Conservation (phyloP, 1,140 invertebrate genomes). For the Drosophila albomicans region DNA sequence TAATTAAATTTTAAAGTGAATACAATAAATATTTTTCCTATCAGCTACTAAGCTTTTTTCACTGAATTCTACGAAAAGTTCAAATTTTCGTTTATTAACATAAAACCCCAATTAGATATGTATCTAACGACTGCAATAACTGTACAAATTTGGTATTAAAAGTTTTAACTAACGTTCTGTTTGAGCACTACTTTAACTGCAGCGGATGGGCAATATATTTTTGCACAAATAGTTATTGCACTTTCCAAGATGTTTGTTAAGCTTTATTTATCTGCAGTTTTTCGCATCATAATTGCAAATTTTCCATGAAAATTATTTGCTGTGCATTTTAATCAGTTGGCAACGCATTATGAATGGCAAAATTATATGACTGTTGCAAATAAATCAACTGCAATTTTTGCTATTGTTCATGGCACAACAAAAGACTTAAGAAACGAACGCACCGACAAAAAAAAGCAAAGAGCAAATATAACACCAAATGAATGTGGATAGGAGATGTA, state of each 20-base stretch:
- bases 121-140: background rate
- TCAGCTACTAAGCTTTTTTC: too few species aligned
- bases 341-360: conserved; percentile 50
- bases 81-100: too few species aligned
- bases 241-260: conserved; percentile 19
- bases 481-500: background rate
- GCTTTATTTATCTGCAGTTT: conserved; percentile 35
- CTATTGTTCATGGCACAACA: conserved; percentile 43
- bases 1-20: too few species aligned
- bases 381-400: conserved; percentile 58
- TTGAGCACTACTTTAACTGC: background rate
- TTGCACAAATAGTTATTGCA: conserved; percentile 20
- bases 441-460: background rate
- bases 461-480: conserved; percentile 21
- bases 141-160: background rate
- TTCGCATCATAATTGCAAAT: conserved; percentile 40
- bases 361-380: conserved; percentile 63
- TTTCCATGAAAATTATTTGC: conserved; percentile 13
- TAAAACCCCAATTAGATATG: too few species aligned
- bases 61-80: too few species aligned
- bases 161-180: background rate
- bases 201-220: background rate
- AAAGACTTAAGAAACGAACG: conserved; percentile 75
- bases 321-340: conserved; percentile 34
- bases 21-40: too few species aligned